Evolutionary conservation across 2,797 vertebrate species (phyloP), one percentile per base, ranked within the genome.

Genomic region (Coendou prehensilis): DNA sequence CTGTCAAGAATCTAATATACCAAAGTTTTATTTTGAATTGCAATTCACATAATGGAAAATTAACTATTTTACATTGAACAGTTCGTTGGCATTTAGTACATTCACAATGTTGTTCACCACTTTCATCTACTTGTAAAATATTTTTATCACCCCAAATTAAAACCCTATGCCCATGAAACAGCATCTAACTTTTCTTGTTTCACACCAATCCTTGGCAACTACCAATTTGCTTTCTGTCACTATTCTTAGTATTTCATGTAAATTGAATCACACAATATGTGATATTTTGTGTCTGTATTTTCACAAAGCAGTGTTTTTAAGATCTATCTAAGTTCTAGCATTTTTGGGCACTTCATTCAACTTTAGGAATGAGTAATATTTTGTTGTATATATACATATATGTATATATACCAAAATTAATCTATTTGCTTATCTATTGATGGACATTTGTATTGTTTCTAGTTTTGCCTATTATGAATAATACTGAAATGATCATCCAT

Each of bases 221-320:
- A 56, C 18, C 6, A 57, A 57, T 57, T n/a, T 87, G 4, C 6
- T 73, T 26, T 22, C 6, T 73, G 54, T 26, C 13, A 33, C n/a
- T 63, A 22, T 79, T 22, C 8, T 78, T 63, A 37, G 23, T 89
- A 89, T 47, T 86, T 91, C n/a, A 37, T 63, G 28, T 83, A 80
- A 91, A 78, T 91, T 17, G 4, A 88, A 61, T 52, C 41, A 54
- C 76, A 61, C 5, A 37, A 83, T 28, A 61, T 52, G 52, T 91
- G n/a, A 91, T 23, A 47, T 95, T 87, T 79, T 91, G 8, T 59
- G 15, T 54, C 47, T 82, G 50, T 9, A 28, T 92, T 64, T 93
- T 86, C 9, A 86, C 47, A 79, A 57, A 96, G 73, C 15, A 82
- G 47, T 78, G 30, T 83, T 59, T 81, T 93, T 69, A 96, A 87